A percentile compares a stretch with the other conserved stretches of the same genome.
Evolutionary conservation across 2,113 vertebrate species (phyloP).

Genomic region (Festucalex cinctus): DNA sequence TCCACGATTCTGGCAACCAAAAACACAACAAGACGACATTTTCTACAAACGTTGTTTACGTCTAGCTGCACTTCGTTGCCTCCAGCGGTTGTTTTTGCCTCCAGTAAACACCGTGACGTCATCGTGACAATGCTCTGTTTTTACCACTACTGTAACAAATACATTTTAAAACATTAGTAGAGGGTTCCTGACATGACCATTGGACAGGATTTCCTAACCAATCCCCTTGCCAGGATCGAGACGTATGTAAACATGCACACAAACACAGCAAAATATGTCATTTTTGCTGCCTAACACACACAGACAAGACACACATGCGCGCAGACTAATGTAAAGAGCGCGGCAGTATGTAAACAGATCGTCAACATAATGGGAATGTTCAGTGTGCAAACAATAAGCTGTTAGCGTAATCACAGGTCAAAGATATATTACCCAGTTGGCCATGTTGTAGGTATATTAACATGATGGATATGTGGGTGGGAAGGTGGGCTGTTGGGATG

Average conservation of each 20-base stretch:
- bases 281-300: slow-evolving; percentile 5
- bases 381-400: slow-evolving; percentile 76
- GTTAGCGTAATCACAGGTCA: slow-evolving; percentile 76
- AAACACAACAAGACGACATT: too few species aligned
- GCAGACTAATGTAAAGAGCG: slow-evolving; percentile 64
- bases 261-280: slow-evolving; percentile 19
- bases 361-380: slow-evolving; percentile 75
- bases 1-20: too few species aligned
- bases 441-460: slow-evolving; percentile 67
- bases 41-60: too few species aligned
- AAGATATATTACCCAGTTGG: slow-evolving; percentile 67
- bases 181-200: background rate
- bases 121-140: background rate
- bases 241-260: slow-evolving; percentile 16
- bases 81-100: too few species aligned
- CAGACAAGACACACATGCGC: too few species aligned
- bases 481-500: slow-evolving; percentile 45
- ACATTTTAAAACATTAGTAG: background rate
- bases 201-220: slow-evolving; percentile 11
- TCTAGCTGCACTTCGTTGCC: too few species aligned
- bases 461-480: slow-evolving; percentile 69
- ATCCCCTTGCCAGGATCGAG: slow-evolving; percentile 31
- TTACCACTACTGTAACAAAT: background rate
- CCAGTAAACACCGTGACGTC: too few species aligned
- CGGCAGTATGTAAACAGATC: slow-evolving; percentile 72